Base-by-base conservation (phyloP, 2,797 vertebrate species). In the Siniperca undulata region DNA sequence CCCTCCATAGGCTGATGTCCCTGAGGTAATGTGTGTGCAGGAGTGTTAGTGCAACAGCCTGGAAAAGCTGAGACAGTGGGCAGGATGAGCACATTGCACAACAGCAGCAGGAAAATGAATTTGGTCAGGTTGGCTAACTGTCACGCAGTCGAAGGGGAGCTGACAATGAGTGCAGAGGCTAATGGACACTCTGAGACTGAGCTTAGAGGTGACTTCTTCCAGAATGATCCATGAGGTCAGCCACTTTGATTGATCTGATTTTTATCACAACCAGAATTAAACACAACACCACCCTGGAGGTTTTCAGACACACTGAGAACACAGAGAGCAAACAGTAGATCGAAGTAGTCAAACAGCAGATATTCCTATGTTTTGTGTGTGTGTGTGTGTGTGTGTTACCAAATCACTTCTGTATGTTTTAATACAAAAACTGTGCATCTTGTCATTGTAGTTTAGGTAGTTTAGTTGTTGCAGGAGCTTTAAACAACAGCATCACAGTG, bases 141-240 rank as follows among this genome's bases (percentile, higher is more conserved):
- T 93, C 91, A 91, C 80, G 91, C 90, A 83, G 82, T 85, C 2
- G 56, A 78, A 69, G 69, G 67, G 85, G 78, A 79, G 86, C 74
- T 86, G 88, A 79, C 85, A 88, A 86, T 81, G 85, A 85, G 84
- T 61, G 48, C 68, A 70, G 83, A 88, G 89, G 81, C 88, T 92
- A 92, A 92, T 92, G 87, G 88, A 91, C 81, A 84, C 84, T 88
- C 70, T 16, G 58, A 84, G 91, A 70, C 78, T 46, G 81, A 86
- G 89, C 80, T 89, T 91, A 86, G 83, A 92, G 90, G 93, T 91
- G 93, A 92, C 92, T 86, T 82, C 70, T 89, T 70, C 79, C 34
- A 42, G 78, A 91, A 86, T 83, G 70, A 94, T 93, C 80, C 84
- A 76, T 67, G 76, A 90, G 90, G 88, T 90, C 87, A 84, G 89